Evolutionary conservation across 1,140 invertebrate genomes (phyloP).

Genomic region (Lepeophtheirus salmonis): DNA sequence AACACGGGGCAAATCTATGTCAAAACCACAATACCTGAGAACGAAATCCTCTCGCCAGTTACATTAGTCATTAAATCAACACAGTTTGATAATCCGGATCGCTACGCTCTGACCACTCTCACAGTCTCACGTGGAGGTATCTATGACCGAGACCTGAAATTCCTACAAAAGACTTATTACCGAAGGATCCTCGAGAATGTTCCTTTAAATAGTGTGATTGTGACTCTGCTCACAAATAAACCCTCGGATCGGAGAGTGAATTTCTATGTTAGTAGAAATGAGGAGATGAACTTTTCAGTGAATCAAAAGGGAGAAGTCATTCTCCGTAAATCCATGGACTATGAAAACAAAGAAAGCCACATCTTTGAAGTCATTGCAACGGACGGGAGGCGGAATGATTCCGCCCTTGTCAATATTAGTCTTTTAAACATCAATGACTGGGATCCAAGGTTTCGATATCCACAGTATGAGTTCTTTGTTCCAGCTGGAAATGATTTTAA

Average conservation of each 20-base stretch:
- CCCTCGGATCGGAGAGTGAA: constrained; percentile 9
- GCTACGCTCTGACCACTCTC: constrained; percentile 62
- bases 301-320: constrained; percentile 52
- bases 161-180: constrained; percentile 49
- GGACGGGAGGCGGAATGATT: constrained; percentile 61
- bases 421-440: constrained; percentile 69
- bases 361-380: constrained; percentile 60
- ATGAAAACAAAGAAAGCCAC: constrained; percentile 47
- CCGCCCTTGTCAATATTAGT: constrained; percentile 48
- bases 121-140: constrained; percentile 35
- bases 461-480: constrained; percentile 62
- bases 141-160: constrained; percentile 35
- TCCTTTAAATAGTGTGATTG: constrained; percentile 45
- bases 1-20: constrained; percentile 40
- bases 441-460: constrained; percentile 68
- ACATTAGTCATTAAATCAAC: constrained; percentile 60
- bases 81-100: constrained; percentile 66
- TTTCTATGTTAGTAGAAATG: background rate
- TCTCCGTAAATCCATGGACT: constrained; percentile 53
- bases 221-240: constrained; percentile 27
- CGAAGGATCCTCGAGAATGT: constrained; percentile 53
- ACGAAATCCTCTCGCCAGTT: constrained; percentile 41
- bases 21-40: constrained; percentile 37
- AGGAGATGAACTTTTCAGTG: constrained; percentile 8
- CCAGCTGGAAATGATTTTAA: constrained; percentile 22